Conservation (phyloP, 1,140 invertebrate species). For the Trichonephila clavipes region DNA sequence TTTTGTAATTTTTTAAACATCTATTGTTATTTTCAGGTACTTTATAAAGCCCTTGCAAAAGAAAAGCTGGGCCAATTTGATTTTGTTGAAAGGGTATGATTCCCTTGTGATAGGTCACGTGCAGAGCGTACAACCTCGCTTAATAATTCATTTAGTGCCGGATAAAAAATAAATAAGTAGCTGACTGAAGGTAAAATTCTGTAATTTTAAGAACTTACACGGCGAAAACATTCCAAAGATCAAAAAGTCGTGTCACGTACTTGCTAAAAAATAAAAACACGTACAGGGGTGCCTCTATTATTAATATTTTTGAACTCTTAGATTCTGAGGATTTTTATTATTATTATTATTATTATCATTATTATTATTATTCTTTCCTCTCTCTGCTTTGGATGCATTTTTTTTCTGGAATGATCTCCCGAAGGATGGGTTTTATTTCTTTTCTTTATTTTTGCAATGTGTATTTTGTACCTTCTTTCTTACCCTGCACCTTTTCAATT, state of each 20-base stretch:
- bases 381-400: not conserved
- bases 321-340: not conserved
- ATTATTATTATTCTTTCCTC: not conserved
- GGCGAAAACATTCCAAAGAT: slow-evolving; percentile 30
- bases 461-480: not conserved
- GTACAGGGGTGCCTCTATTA: not conserved
- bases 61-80: not conserved
- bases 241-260: slow-evolving; percentile 56
- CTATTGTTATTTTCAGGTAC: no score
- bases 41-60: no score
- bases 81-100: not conserved
- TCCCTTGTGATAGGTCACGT: slow-evolving; percentile 10
- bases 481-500: slow-evolving; percentile 43
- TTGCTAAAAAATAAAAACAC: not conserved
- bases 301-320: slow-evolving; percentile 60
- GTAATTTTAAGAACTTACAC: slow-evolving; percentile 21
- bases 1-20: no score
- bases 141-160: not conserved
- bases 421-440: not conserved
- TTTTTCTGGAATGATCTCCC: slow-evolving; percentile 14
- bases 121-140: not conserved
- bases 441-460: not conserved
- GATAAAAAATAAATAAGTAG: slow-evolving; percentile 13
- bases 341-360: not conserved
- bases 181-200: slow-evolving; percentile 24